Percentiles rank a stretch among this genome's conserved stretches.
phyloP scores from a whole-genome alignment of 1,140 invertebrate species.

The Cotesia chilonis region DNA sequence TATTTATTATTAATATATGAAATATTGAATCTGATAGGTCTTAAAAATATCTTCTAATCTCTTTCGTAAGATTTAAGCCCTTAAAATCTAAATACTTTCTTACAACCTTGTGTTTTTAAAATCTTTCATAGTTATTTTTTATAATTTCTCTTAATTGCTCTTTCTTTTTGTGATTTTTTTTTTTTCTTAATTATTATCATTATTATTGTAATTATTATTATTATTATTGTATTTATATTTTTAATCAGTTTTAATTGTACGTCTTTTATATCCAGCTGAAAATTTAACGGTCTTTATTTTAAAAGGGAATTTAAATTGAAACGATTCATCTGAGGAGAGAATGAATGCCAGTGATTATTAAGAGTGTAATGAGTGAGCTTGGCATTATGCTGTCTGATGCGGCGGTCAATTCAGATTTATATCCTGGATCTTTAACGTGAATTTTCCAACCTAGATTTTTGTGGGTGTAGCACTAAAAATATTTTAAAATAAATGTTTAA shows the following conservation, averaged over 20 bases:
- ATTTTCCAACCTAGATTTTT: slow-evolving; percentile 95
- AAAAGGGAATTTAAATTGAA: neutral
- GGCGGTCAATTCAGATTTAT: slow-evolving; percentile 48
- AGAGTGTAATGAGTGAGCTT: slow-evolving; percentile 35
- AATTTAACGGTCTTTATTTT: neutral
- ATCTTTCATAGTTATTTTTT: slow-evolving; percentile 16
- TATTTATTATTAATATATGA: slow-evolving; percentile 53
- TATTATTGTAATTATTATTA: slow-evolving; percentile 19
- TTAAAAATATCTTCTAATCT: slow-evolving; percentile 64
- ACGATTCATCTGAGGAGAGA: slow-evolving; percentile 51
- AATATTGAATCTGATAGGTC: slow-evolving; percentile 62
- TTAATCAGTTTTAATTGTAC: slow-evolving; percentile 21
- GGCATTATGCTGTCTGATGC: slow-evolving; percentile 15
- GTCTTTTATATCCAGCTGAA: neutral
- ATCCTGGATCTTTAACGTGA: slow-evolving; percentile 80
- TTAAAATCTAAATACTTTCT: slow-evolving; percentile 64
- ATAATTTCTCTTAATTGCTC: slow-evolving; percentile 39
- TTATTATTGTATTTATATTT: slow-evolving; percentile 27
- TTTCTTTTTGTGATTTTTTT: slow-evolving; percentile 21
- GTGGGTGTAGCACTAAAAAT: slow-evolving; percentile 85
- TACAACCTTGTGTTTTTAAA: slow-evolving; percentile 60
- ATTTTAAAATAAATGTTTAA: slow-evolving; percentile 17
- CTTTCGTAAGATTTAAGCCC: slow-evolving; percentile 51
- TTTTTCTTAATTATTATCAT: slow-evolving; percentile 39
- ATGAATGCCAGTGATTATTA: slow-evolving; percentile 43